Conservation (phyloP, 2,888 invertebrate genomes). For the Vanessa cardui region DNA sequence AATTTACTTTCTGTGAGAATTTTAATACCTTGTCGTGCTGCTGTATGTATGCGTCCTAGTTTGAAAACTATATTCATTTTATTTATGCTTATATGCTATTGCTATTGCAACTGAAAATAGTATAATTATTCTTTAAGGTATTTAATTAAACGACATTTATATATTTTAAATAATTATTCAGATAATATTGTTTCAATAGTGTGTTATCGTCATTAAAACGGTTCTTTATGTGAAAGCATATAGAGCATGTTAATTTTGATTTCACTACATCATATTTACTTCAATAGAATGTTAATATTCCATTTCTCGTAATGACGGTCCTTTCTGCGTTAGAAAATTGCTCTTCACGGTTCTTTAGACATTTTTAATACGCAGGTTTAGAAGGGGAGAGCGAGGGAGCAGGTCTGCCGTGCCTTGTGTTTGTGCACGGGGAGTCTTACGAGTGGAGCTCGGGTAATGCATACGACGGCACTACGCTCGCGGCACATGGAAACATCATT, state of each 20-base stretch:
- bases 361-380: conserved; percentile 49
- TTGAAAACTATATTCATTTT: too few relatives aligned
- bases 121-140: too few relatives aligned
- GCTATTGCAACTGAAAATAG: too few relatives aligned
- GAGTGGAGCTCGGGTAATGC: conserved; percentile 99
- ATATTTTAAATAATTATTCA: too few relatives aligned
- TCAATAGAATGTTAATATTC: conserved; percentile 9
- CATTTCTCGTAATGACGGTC: conserved; percentile 13
- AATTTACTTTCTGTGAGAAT: not conserved
- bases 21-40: too few relatives aligned
- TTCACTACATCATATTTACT: not conserved
- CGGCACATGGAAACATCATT: conserved; percentile 94
- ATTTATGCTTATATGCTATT: too few relatives aligned
- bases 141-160: too few relatives aligned
- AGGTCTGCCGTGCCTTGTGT: conserved; percentile 91
- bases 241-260: too few relatives aligned
- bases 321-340: conserved; percentile 15
- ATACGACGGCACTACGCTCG: conserved; percentile 97
- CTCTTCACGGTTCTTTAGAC: conserved; percentile 19
- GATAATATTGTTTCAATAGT: too few relatives aligned
- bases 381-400: conserved; percentile 74
- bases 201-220: too few relatives aligned
- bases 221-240: too few relatives aligned
- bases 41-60: too few relatives aligned
- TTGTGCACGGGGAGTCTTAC: conserved; percentile 97